Percentiles rank a stretch among this genome's conserved stretches.
These are phyloP conservation scores for Dasyornis broadbenti DNA, from an alignment of 2,113 vertebrate species.

Conservation along the genomic window DNA sequence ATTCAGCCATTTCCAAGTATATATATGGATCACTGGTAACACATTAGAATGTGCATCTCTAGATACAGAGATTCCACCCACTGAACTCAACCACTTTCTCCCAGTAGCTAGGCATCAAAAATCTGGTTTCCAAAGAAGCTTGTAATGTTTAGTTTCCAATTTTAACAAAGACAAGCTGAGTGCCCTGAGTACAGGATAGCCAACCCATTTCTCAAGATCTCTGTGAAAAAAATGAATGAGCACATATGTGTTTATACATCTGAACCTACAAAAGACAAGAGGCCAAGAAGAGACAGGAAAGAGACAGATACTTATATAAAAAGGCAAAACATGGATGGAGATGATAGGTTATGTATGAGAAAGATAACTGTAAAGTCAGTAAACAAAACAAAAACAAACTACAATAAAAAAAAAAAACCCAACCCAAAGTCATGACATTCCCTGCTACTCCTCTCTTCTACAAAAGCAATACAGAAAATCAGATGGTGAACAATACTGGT, in stretches of 20 bases:
- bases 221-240: neutral
- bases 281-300: rapidly evolving
- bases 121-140: neutral
- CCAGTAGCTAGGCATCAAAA: neutral
- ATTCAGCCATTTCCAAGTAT: neutral
- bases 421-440: neutral
- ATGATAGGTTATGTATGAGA: neutral
- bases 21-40: neutral
- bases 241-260: too few species aligned
- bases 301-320: neutral
- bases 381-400: neutral
- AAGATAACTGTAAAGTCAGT: neutral
- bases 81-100: neutral
- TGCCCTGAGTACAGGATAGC: neutral
- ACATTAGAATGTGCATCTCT: neutral
- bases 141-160: neutral
- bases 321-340: neutral
- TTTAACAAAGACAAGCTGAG: neutral
- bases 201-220: neutral
- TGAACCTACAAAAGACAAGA: neutral
- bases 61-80: neutral
- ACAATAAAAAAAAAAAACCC: neutral
- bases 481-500: neutral
- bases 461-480: neutral
- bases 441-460: rapidly evolving